Base-by-base conservation (phyloP, 2,888 invertebrate species). In the Syritta pipiens region DNA sequence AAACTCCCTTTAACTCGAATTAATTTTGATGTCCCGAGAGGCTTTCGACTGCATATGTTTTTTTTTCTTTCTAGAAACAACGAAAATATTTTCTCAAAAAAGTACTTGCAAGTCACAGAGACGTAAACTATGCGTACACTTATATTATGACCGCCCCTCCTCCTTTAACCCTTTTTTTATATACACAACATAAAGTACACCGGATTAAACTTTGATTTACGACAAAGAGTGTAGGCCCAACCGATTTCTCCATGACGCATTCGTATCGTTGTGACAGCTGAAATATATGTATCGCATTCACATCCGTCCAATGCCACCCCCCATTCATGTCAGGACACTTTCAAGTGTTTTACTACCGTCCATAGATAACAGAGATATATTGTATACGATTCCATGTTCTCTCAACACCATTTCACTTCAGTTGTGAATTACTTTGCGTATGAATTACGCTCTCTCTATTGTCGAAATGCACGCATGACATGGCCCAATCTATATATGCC, bases 351-450 rank as follows among this genome's bases (percentile, higher is more conserved):
- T 10, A 12, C 6, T 20, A 62, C 37, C 35, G 32, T 55, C 26
- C 20, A 12, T 26, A 19, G 37, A 44, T 24, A 53, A 67, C 22
- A 19, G 28, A 17, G 28, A 19, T n/a, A 72, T 44, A 49, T 19
- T 1, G n/a, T n/a, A n/a, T n/a, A n/a, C 28, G 57, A 48, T 40
- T 57, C 20, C 14, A 57, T 44, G 42, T 49, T 65, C 65, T 49
- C 48, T 67, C 60, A 53, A 68, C 46, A 68, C 37, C 30, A 60
- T 55, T 48, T 75, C 62, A 68, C 59, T 62, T 76, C 28, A 24
- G 10, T n/a, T 62, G 26, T 55, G 49, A 42, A 53, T 74, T 60
- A 74, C 67, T 74, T 62, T 49, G 59, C 59, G 46, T 30, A 44
- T 46, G 40, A 40, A 42, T 42, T 40, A 53, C 17, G 53, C 32